phyloP scores from a whole-genome alignment of 2,888 invertebrate genomes.

The Bugula neritina region DNA sequence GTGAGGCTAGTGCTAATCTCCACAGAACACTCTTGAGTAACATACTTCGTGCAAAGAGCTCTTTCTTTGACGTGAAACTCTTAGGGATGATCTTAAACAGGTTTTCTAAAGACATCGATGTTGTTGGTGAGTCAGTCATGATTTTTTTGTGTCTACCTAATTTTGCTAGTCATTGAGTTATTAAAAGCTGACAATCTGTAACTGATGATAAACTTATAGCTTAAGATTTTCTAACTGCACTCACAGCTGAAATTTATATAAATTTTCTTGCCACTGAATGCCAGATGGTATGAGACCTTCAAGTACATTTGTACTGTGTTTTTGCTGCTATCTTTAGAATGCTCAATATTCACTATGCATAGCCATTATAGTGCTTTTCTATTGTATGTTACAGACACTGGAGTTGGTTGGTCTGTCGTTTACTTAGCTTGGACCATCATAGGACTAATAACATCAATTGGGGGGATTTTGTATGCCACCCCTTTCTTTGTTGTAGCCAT shows the following conservation, averaged over 20 bases:
- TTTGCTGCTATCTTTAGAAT: too few relatives aligned
- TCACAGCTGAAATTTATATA: too few relatives aligned
- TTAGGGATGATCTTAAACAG: conserved; percentile 42
- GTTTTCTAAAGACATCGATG: conserved; percentile 44
- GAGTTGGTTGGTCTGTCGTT: not conserved
- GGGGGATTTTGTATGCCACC: not conserved
- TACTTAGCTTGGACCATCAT: not conserved
- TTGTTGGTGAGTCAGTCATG: conserved; percentile 32
- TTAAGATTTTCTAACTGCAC: too few relatives aligned
- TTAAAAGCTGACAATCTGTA: too few relatives aligned
- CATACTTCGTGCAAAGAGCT: conserved; percentile 42
- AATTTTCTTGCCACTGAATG: too few relatives aligned
- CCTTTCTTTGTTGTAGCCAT: not conserved
- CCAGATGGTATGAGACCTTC: too few relatives aligned
- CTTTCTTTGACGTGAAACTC: conserved; percentile 44
- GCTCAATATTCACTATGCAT: too few relatives aligned
- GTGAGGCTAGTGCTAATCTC: not conserved
- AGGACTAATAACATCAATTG: not conserved
- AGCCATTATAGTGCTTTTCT: too few relatives aligned
- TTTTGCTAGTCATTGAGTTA: too few relatives aligned
- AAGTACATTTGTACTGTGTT: too few relatives aligned
- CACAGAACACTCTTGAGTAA: not conserved
- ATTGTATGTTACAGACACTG: conserved; percentile 11
- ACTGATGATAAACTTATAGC: too few relatives aligned
- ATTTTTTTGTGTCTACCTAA: too few relatives aligned